These are phyloP conservation scores for Nothura maculosa DNA, from an alignment of 2,797 vertebrate genomes.

Conservation along the genomic window DNA sequence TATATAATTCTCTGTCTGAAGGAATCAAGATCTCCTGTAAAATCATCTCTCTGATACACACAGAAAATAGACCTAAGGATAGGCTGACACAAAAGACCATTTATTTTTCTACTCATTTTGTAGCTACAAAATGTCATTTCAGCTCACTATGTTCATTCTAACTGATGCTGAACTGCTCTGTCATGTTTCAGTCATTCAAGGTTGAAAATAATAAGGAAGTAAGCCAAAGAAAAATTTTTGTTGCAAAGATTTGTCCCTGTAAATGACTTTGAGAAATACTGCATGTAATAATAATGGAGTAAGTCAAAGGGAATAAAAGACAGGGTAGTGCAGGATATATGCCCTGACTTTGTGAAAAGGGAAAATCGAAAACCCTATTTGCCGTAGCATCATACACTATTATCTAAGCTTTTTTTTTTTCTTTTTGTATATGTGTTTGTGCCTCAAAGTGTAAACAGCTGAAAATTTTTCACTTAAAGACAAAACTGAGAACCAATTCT, in stretches of 20 bases:
- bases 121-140: background rate
- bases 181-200: background rate
- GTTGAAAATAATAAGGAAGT: background rate
- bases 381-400: background rate
- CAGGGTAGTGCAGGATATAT: background rate
- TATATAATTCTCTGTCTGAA: background rate
- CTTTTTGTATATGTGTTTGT: background rate
- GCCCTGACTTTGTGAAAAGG: background rate
- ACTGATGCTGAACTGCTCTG: background rate
- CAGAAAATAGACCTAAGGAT: background rate
- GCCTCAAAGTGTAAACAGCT: background rate
- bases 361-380: background rate
- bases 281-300: background rate
- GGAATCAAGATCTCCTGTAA: background rate
- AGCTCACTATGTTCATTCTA: background rate
- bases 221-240: background rate
- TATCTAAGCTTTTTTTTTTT: background rate
- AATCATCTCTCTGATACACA: too few species aligned
- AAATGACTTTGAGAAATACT: background rate
- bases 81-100: background rate
- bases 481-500: background rate
- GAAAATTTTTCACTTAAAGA: background rate
- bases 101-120: background rate
- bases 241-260: background rate
- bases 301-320: background rate